phyloP scores from a whole-genome alignment of 2,888 invertebrate species.

The Lymantria dispar region DNA sequence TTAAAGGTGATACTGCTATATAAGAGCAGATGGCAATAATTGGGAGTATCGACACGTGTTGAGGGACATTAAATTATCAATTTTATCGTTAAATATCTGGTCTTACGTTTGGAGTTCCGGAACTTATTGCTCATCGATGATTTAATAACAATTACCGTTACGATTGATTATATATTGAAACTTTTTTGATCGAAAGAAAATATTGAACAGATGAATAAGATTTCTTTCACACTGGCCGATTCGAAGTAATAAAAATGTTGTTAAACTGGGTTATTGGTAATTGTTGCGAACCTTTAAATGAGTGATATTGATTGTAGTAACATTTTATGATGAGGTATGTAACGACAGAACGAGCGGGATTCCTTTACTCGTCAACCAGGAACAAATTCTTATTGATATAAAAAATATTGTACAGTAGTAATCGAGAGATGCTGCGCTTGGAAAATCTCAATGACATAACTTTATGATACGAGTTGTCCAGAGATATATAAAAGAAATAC shows the following conservation, averaged over 20 bases:
- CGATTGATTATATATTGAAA: slow-evolving; percentile 31
- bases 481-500: slow-evolving; percentile 19
- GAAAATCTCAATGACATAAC: slow-evolving; percentile 71
- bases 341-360: slow-evolving; percentile 54
- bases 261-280: slow-evolving; percentile 42
- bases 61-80: slow-evolving; percentile 29
- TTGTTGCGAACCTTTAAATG: slow-evolving; percentile 59
- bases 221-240: slow-evolving; percentile 51
- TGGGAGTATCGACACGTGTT: slow-evolving; percentile 43
- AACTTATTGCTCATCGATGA: slow-evolving; percentile 22
- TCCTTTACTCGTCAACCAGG: slow-evolving; percentile 69
- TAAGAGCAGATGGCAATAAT: slow-evolving; percentile 40
- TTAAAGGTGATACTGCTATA: slow-evolving; percentile 28
- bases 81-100: slow-evolving; percentile 20
- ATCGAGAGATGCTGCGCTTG: slow-evolving; percentile 48
- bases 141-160: slow-evolving; percentile 45
- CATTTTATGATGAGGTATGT: slow-evolving; percentile 76
- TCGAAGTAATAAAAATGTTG: slow-evolving; percentile 36
- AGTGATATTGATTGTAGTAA: slow-evolving; percentile 61
- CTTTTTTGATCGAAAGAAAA: slow-evolving; percentile 25
- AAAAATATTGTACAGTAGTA: slow-evolving; percentile 56
- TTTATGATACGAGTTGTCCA: slow-evolving; percentile 42
- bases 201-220: slow-evolving; percentile 35
- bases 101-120: slow-evolving; percentile 11
- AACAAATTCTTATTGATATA: slow-evolving; percentile 67